Evolutionary conservation across 2,797 vertebrate genomes (phyloP).

Genomic region (Falco columbarius): DNA sequence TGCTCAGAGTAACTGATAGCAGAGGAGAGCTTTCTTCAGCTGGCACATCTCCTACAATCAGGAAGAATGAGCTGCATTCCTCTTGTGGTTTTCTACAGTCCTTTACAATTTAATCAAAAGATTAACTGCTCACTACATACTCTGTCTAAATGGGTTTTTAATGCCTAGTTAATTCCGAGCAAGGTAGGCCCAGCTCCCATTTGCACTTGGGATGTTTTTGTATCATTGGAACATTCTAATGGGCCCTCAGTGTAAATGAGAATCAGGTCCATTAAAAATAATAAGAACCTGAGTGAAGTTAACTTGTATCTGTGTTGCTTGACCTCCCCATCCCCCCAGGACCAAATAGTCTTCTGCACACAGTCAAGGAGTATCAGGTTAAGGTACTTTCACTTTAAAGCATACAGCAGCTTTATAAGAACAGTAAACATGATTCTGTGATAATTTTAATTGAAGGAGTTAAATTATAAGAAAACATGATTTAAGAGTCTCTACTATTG

Average conservation of each 20-base stretch:
- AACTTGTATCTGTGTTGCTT: neutral
- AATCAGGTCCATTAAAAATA: constrained; percentile 35
- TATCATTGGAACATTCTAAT: constrained; percentile 17
- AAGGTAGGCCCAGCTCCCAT: neutral
- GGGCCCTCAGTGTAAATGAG: neutral
- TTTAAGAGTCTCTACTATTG: neutral
- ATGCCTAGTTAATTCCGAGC: constrained; percentile 40
- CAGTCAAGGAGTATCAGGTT: neutral
- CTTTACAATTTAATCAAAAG: constrained; percentile 53
- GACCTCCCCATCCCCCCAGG: neutral
- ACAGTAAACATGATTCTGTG: neutral
- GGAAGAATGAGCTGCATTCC: neutral
- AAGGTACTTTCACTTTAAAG: neutral
- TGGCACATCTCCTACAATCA: constrained; percentile 5
- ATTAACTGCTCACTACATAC: constrained; percentile 25
- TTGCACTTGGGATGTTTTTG: constrained; percentile 8
- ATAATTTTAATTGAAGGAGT: neutral
- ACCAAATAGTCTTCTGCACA: neutral
- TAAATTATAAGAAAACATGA: neutral
- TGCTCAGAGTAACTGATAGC: neutral
- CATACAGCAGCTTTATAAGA: neutral
- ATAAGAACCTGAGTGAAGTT: constrained; percentile 3
- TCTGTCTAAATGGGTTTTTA: constrained; percentile 45
- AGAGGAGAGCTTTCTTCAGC: constrained; percentile 3
- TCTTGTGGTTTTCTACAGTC: constrained; percentile 27